Base-by-base conservation (phyloP, 2,113 vertebrate genomes). In the Apistogramma diplotaenia region DNA sequence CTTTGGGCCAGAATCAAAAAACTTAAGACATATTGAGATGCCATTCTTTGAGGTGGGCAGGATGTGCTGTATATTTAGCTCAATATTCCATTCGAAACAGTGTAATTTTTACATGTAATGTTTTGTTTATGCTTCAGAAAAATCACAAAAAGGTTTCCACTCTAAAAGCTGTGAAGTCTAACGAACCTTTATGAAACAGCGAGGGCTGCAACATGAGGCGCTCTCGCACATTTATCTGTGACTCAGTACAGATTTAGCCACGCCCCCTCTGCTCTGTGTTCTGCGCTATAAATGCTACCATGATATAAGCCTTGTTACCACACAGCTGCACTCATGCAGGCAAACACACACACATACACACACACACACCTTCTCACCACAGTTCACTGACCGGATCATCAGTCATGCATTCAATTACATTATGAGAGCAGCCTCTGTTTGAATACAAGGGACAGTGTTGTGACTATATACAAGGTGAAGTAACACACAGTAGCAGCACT, bases 401-500 rank as follows among this genome's bases (percentile, higher is more conserved):
- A 89, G 85, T 89, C 89, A 89, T 88, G 91, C 85, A 87, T 87
- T 87, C 43, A 89, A 56, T 83, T 58, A 67, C 58, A 83, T 87
- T 84, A 60, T 51, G 75, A 82, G 76, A 79, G 65, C 72, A 23
- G 74, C 53, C 53, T 75, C 53, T 65, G 56, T 89, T 65, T 79
- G 19, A 87, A 89, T 76, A 76, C 59, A 78, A 57, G 71, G 37
- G 57, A 46, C 81, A 78, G 43, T 55, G 56, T 12, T 31, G 35
- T 55, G 57, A 85, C 75, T 12, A 46, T n/a, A 78, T 71, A 49
- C 58, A 74, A 80, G 85, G 70, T 56, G 37, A 81, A 77, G n/a
- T 61, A 55, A 71, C 53, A 77, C 74, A 25, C 49, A 23, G 8
- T 65, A 25, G 35, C 23, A 51, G 80, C 33, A 71, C 19, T 29